A percentile compares a stretch with the other conserved stretches of the same genome.
Conservation (phyloP, 1,140 invertebrate species). For the Leptopilina boulardi region DNA sequence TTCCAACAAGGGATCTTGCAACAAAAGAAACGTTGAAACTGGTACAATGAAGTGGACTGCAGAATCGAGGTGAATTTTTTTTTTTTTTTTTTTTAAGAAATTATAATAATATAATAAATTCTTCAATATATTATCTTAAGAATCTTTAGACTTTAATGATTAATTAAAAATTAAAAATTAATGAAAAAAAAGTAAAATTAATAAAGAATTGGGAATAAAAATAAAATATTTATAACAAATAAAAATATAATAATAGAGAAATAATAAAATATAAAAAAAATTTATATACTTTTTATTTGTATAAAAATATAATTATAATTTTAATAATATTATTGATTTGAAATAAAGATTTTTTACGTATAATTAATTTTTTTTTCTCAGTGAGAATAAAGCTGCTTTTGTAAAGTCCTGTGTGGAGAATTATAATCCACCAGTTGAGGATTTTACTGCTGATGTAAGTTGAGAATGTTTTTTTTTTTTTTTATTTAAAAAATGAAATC, state of each 20-base stretch:
- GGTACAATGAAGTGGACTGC: background rate
- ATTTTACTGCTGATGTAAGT: slow-evolving; percentile 13
- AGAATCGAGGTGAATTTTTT: slow-evolving; percentile 2
- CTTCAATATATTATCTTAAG: no score
- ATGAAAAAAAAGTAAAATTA: no score
- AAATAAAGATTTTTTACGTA: background rate
- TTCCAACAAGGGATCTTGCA: background rate
- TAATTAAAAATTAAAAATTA: no score
- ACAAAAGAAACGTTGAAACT: background rate
- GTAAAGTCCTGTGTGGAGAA: background rate
- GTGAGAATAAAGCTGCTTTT: slow-evolving; percentile 11
- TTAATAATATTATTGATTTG: no score
- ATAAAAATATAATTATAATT: no score
- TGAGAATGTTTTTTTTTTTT: background rate
- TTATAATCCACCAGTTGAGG: background rate
- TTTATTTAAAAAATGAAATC: background rate
- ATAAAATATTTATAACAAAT: background rate
- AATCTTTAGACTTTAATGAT: no score
- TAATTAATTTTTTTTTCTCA: background rate
- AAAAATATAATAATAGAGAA: no score
- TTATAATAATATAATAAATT: no score
- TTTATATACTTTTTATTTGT: no score
- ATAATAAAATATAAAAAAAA: no score
- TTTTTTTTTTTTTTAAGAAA: background rate
- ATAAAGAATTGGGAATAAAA: no score